Conservation (phyloP, 2,797 vertebrate genomes). For the Acipenser transmontanus region DNA sequence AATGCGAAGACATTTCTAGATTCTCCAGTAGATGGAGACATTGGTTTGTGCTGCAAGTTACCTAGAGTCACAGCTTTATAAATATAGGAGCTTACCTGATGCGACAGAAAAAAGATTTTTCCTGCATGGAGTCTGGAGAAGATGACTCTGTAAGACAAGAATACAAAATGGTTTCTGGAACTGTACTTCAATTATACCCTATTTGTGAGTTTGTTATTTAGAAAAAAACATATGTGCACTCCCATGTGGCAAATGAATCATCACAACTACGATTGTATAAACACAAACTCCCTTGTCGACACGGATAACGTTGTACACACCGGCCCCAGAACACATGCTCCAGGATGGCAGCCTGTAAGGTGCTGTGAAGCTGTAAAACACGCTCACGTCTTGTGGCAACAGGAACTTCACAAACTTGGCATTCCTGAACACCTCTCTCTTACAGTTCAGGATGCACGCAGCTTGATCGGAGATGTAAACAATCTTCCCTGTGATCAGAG, state of each 20-base stretch:
- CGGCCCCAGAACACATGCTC: conserved; percentile 62
- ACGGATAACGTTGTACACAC: conserved; percentile 41
- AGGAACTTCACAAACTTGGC: conserved; percentile 79
- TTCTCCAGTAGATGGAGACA: not conserved
- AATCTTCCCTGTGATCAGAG: conserved; percentile 70
- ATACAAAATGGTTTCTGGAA: not conserved
- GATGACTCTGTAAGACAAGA: conserved; percentile 47
- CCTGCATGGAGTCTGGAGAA: conserved; percentile 63
- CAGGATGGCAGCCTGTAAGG: conserved; percentile 74
- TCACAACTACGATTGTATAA: not conserved
- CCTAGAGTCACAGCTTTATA: conserved; percentile 2
- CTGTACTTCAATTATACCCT: no score
- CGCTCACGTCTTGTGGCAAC: conserved; percentile 77
- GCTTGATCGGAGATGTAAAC: conserved; percentile 78
- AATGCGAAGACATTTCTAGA: not conserved
- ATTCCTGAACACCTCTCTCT: conserved; percentile 70
- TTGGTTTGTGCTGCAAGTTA: conserved; percentile 4
- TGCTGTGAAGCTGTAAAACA: conserved; percentile 75
- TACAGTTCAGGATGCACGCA: conserved; percentile 68
- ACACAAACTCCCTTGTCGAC: conserved; percentile 3
- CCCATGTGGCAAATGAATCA: no score
- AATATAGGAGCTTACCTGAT: conserved; percentile 62
- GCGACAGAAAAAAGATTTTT: conserved; percentile 90
- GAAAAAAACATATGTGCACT: conserved; percentile 1
- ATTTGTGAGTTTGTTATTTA: not conserved